Evolutionary conservation across 2,797 vertebrate genomes (phyloP).

Genomic region (Myotis daubentonii): DNA sequence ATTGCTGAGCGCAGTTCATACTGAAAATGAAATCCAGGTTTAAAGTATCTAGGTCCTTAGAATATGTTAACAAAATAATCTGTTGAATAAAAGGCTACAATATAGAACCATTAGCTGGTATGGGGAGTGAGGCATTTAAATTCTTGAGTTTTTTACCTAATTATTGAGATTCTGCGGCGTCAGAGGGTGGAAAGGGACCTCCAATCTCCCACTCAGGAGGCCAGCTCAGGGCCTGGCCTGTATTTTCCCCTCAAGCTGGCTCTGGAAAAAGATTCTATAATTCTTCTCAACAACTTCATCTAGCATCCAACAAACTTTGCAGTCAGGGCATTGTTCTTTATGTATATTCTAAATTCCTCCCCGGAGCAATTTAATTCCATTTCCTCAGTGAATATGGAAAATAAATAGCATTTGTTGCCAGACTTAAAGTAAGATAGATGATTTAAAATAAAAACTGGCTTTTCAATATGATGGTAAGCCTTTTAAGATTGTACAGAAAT

Average conservation of each 20-base stretch:
- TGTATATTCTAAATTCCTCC: conserved; percentile 34
- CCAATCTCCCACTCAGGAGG: neutral
- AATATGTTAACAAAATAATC: conserved; percentile 34
- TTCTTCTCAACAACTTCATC: neutral
- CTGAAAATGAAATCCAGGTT: conserved; percentile 48
- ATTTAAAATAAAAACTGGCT: conserved; percentile 52
- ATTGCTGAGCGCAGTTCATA: conserved; percentile 6
- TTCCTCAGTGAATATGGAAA: conserved; percentile 53
- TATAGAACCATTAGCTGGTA: neutral
- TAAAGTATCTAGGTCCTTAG: neutral
- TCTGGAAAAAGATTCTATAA: neutral
- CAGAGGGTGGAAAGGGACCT: neutral
- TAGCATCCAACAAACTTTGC: conserved; percentile 12
- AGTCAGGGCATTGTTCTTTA: conserved; percentile 29
- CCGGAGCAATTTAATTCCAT: conserved; percentile 48
- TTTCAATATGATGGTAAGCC: neutral
- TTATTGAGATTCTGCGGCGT: conserved; percentile 42
- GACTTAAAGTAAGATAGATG: conserved; percentile 47
- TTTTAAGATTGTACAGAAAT: neutral
- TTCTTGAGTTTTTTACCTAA: neutral
- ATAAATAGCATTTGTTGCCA: conserved; percentile 55
- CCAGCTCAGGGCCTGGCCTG: neutral
- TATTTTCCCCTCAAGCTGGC: neutral
- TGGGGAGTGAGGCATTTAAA: neutral
- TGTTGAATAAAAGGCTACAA: neutral